Conservation (phyloP, 2,113 vertebrate species). For the Okapia johnstoni region DNA sequence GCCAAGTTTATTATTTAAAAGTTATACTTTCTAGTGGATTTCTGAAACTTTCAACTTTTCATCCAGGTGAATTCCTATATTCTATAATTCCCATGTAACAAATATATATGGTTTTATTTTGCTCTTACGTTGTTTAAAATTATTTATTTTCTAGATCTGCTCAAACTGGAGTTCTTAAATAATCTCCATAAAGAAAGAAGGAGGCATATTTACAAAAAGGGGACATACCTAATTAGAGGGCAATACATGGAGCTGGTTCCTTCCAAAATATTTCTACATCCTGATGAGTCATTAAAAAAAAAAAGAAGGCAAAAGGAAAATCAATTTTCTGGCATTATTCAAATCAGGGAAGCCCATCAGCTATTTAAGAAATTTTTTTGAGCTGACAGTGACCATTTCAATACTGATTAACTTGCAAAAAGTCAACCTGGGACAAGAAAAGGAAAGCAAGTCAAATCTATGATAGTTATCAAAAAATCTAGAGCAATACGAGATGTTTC, state of each 20-base stretch:
- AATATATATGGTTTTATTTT: background rate
- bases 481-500: background rate
- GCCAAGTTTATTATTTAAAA: background rate
- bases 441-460: background rate
- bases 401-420: background rate
- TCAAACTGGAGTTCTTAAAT: background rate
- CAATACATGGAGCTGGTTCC: background rate
- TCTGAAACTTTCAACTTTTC: background rate
- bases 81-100: background rate
- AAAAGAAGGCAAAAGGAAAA: background rate
- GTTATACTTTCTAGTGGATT: background rate
- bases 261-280: background rate
- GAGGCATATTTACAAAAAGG: background rate
- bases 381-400: background rate
- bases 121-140: background rate
- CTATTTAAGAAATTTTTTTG: background rate
- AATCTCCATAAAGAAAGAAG: background rate
- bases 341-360: background rate
- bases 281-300: background rate
- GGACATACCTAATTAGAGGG: background rate
- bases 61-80: background rate
- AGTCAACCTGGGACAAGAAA: background rate
- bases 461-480: background rate
- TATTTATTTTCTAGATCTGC: background rate
- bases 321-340: background rate